Evolutionary conservation across 2,888 invertebrate genomes (phyloP).

Genomic region (Synanthedon vespiformis): DNA sequence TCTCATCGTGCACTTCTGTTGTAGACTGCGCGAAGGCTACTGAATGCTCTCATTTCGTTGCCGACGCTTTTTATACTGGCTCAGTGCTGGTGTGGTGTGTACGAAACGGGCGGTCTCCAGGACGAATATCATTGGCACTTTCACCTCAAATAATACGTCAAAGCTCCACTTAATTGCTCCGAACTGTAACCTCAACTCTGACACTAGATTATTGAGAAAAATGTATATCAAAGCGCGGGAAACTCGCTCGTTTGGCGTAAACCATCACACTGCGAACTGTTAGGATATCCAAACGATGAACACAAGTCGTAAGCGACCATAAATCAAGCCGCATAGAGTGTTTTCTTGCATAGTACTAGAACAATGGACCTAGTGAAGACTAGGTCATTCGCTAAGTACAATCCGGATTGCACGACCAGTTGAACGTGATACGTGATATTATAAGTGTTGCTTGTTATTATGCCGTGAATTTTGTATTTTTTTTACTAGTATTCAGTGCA

Average conservation of each 20-base stretch:
- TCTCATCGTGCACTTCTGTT: constrained; percentile 69
- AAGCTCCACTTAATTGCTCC: not conserved
- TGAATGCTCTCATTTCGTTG: constrained; percentile 59
- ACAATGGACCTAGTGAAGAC: not conserved
- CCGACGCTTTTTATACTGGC: constrained; percentile 49
- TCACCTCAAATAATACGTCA: not conserved
- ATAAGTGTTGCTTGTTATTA: not conserved
- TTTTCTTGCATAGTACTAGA: not conserved
- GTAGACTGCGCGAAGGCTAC: constrained; percentile 68
- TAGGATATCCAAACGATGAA: not conserved
- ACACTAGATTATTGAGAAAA: not conserved
- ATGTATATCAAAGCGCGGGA: not conserved
- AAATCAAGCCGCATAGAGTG: not conserved
- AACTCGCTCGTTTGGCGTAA: not conserved
- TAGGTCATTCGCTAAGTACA: constrained; percentile 2
- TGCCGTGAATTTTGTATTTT: not conserved
- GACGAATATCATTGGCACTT: constrained; percentile 23
- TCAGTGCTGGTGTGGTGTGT: constrained; percentile 33
- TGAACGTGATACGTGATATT: constrained; percentile 7
- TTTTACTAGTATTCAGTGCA: no score
- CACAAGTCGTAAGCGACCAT: not conserved
- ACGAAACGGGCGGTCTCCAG: constrained; percentile 48
- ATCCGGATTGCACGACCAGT: constrained; percentile 7
- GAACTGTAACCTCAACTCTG: not conserved
- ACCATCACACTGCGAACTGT: not conserved